These are phyloP conservation scores for Incurvaria masculella DNA, from an alignment of 2,888 invertebrate species.

Conservation along the genomic window DNA sequence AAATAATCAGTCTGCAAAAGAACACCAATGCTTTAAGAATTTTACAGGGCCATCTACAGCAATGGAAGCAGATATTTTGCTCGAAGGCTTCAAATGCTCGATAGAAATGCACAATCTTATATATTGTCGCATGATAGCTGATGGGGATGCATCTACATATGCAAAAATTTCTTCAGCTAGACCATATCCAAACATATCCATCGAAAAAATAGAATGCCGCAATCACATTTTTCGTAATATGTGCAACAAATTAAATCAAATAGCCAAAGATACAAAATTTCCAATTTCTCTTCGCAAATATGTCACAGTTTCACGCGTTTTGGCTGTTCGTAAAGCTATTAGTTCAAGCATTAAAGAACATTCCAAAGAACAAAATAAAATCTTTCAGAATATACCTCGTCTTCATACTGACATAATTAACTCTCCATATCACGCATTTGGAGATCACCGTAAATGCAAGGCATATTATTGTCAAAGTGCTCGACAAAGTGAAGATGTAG, in stretches of 20 bases:
- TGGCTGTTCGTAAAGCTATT: too few relatives aligned
- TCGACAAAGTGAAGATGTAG: neutral
- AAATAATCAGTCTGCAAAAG: neutral
- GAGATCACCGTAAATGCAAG: conserved; percentile 1
- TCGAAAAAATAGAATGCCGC: conserved; percentile 6
- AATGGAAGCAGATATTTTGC: conserved; percentile 7
- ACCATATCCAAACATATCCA: neutral
- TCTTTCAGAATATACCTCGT: too few relatives aligned
- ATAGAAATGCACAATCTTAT: conserved; percentile 5
- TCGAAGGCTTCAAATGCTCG: conserved; percentile 13
- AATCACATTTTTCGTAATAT: conserved; percentile 7
- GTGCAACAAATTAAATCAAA: conserved; percentile 1
- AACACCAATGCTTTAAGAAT: conserved; percentile 8
- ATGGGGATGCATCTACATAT: conserved; percentile 11
- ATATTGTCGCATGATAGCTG: conserved; percentile 10
- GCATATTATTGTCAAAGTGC: neutral
- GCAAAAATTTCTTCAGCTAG: neutral
- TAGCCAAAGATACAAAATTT: too few relatives aligned
- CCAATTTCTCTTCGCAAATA: too few relatives aligned
- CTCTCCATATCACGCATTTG: conserved; percentile 6
- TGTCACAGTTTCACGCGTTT: too few relatives aligned
- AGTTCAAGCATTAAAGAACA: too few relatives aligned
- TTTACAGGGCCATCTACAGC: conserved; percentile 7
- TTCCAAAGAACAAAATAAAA: too few relatives aligned
- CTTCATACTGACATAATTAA: too few relatives aligned